Percentiles rank a stretch among this genome's conserved stretches.
phyloP scores from a whole-genome alignment of 2,113 vertebrate genomes.

The Erpornis zantholeuca region DNA sequence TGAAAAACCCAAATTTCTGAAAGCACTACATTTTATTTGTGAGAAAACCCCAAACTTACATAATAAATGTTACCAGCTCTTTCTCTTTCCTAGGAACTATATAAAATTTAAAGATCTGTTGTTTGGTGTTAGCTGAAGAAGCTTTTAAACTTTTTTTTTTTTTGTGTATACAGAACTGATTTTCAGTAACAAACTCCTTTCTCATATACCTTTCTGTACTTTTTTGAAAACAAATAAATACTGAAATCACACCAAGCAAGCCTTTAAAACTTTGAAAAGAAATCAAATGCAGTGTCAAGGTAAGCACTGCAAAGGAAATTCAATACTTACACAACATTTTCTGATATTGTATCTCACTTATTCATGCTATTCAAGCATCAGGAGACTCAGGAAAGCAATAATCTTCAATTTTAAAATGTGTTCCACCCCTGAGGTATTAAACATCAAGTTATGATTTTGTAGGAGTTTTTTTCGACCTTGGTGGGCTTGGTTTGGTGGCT shows the following conservation, averaged over 20 bases:
- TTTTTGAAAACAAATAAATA: background rate
- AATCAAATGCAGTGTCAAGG: background rate
- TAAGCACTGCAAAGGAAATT: background rate
- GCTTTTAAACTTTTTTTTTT: background rate
- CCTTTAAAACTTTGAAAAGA: background rate
- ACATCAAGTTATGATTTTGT: background rate
- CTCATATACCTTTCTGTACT: background rate
- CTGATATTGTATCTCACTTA: background rate
- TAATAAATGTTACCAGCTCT: background rate
- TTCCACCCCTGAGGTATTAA: background rate
- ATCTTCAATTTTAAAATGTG: background rate
- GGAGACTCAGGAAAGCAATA: background rate
- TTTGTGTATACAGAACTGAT: background rate
- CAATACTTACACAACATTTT: background rate
- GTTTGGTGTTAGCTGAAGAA: background rate
- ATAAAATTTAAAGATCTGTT: background rate
- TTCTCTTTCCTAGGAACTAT: background rate
- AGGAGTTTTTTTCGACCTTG: background rate
- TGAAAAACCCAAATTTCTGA: background rate
- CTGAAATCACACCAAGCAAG: background rate
- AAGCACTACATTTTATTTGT: background rate
- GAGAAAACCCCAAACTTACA: background rate
- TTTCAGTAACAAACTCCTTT: background rate
- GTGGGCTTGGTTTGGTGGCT: background rate
- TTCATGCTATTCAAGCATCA: background rate